Evolutionary conservation across 2,113 vertebrate species (phyloP), one percentile per base, ranked within the genome.

Genomic region (Alces alces): DNA sequence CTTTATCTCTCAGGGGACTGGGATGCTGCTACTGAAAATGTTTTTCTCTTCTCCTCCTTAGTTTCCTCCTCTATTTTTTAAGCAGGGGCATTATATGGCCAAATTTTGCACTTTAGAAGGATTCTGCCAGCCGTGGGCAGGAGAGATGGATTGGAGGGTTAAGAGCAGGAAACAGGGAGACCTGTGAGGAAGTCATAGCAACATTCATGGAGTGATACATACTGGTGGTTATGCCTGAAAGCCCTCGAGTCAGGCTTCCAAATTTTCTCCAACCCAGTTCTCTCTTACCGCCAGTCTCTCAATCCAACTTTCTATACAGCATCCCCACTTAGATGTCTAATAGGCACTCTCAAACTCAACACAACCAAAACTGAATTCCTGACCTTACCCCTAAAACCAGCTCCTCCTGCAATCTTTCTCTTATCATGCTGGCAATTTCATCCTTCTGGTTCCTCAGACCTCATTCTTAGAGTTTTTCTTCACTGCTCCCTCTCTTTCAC

Each of bases 391-490:
- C 28, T 60, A 80, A 90, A 95, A 33, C 58, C 13, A 3, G 12
- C n/a, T 47, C 39, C 50, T 78, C 47, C 43, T 2, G 6, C 16
- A 95, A 39, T 57, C 61, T 92, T 95, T 27, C 28, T 45, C 21
- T 83, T 64, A 92, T 21, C 15, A 5, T 36, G 30, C 36, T 92
- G 47, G 61, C 50, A 64, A 92, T 39, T 76, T 39, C 85, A 89
- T 30, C 12, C 52, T 92, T 89, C 16, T 78, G 39, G 55, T 58
- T 96, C 61, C 57, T 79, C 23, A 85, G 89, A 66, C n/a, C 80
- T 92, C 57, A 93, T 85, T 95, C 70, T 85, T 76, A 76, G 54
- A 90, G 83, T 76, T 91, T 86, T 66, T 70, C 50, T 70, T 86
- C 57, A 70, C n/a, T 50, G 43, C 6, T 52, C 39, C 43, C 45